These are phyloP conservation scores for Cercopithecus neglectus DNA, from an alignment of 2,797 vertebrate species.

Conservation along the genomic window DNA sequence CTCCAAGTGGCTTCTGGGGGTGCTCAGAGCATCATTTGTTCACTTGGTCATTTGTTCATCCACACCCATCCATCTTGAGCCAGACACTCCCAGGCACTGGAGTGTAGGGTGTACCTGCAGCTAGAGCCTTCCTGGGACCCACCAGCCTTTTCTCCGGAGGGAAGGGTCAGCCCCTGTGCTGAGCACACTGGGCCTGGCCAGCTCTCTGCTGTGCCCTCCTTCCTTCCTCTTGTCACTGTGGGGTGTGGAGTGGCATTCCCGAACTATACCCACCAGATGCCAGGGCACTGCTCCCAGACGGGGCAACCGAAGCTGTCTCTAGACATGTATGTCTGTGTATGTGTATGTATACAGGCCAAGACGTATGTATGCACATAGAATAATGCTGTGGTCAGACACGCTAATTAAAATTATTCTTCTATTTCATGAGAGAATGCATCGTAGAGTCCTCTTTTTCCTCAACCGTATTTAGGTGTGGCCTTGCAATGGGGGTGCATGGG, in stretches of 20 bases:
- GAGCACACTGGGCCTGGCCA: background rate
- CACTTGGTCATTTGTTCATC: background rate
- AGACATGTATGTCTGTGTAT: background rate
- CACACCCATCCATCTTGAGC: fast-evolving
- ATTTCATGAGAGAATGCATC: background rate
- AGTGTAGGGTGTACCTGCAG: fast-evolving
- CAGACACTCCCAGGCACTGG: fast-evolving
- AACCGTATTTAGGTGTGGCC: no score
- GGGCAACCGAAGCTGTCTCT: background rate
- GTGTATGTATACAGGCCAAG: background rate
- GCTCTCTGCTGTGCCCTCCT: background rate
- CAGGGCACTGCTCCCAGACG: background rate
- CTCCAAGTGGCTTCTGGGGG: background rate
- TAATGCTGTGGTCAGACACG: no score
- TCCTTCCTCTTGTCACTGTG: background rate
- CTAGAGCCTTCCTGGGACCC: background rate
- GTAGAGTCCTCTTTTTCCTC: background rate
- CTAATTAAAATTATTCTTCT: background rate
- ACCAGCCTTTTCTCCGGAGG: fast-evolving
- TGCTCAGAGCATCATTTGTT: no score
- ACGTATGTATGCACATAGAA: fast-evolving
- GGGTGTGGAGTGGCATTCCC: background rate
- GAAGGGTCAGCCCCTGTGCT: background rate
- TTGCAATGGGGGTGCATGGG: background rate
- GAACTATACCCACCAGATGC: fast-evolving